A percentile compares a stretch with the other conserved stretches of the same genome.
Conservation (phyloP, 2,113 vertebrate species). For the Tragelaphus strepsiceros region DNA sequence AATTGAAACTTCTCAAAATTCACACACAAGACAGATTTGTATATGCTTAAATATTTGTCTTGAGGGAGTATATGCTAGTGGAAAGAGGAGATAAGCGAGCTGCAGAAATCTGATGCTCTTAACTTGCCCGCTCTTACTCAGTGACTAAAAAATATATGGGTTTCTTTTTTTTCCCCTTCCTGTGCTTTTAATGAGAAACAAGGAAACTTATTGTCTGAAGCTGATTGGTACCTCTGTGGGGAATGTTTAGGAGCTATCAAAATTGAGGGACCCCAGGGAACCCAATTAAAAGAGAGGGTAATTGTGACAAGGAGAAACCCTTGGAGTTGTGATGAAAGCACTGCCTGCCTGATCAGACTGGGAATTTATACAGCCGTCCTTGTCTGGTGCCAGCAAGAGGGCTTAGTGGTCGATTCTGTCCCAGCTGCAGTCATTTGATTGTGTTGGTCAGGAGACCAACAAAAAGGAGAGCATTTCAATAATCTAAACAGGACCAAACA, state of each 20-base stretch:
- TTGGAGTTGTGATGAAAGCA: conserved; percentile 28
- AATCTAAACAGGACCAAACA: conserved; percentile 60
- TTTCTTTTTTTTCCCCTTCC: background rate
- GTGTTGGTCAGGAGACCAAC: conserved; percentile 53
- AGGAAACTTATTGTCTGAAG: background rate
- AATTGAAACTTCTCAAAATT: conserved; percentile 20
- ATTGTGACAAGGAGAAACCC: conserved; percentile 18
- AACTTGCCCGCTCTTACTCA: background rate
- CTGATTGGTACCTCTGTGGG: conserved; percentile 1
- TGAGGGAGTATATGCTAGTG: background rate
- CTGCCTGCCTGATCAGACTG: conserved; percentile 22
- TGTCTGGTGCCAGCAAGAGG: conserved; percentile 32
- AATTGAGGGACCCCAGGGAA: background rate
- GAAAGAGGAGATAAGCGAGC: background rate
- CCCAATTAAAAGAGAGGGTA: background rate
- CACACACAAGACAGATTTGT: background rate
- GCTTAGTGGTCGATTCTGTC: conserved; percentile 3
- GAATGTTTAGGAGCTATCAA: conserved; percentile 17
- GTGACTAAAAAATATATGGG: background rate
- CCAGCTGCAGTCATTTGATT: conserved; percentile 55
- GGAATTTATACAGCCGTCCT: conserved; percentile 31
- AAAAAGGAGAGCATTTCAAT: conserved; percentile 49
- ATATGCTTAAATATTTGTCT: conserved; percentile 18
- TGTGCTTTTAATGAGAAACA: conserved; percentile 33
- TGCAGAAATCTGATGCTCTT: background rate